Evolutionary conservation across 35 echinoderm and acorn worm species (phyloP), one percentile per base, ranked within the genome.

Genomic region (Holothuria glaberrima): DNA sequence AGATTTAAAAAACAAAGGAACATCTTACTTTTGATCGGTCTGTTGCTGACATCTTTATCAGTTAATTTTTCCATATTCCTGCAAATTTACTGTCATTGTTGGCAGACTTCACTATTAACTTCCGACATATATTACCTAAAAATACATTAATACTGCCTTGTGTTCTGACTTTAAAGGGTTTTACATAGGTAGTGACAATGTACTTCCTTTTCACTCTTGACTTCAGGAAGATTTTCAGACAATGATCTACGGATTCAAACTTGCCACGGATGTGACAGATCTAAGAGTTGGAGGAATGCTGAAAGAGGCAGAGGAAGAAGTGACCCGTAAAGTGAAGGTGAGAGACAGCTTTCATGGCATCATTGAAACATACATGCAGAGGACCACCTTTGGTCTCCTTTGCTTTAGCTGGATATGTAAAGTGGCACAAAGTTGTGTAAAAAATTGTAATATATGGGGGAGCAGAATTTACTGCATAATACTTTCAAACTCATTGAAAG

Each of bases 151-250:
- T n/a, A n/a, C n/a, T n/a, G n/a, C n/a, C n/a, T n/a, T n/a, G n/a
- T n/a, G n/a, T n/a, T n/a, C n/a, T n/a, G n/a, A n/a, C n/a, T n/a
- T n/a, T n/a, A n/a, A n/a, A n/a, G n/a, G n/a, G n/a, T n/a, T n/a
- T n/a, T n/a, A n/a, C n/a, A n/a, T n/a, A n/a, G n/a, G n/a, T n/a
- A n/a, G n/a, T n/a, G 13, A 1, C 72, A 76, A 79, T 59, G 54
- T 89, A 80, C 46, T n/a, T 29, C 29, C 29, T 24, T 26, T 6
- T 91, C 30, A 35, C 38, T 71, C 30, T 48, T 31, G 6, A 22
- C 50, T 64, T 27, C 87, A 97, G 95, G 95, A 97, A 86, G 95
- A 97, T 73, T 97, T 97, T 56, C 95, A 97, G 80, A 91, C 95
- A 10, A 89, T 97, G 86, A 94, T 90, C 31, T 97, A 97, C 66